These are phyloP conservation scores for Lochmaea crataegi DNA, from an alignment of 2,888 invertebrate species.

Conservation along the genomic window DNA sequence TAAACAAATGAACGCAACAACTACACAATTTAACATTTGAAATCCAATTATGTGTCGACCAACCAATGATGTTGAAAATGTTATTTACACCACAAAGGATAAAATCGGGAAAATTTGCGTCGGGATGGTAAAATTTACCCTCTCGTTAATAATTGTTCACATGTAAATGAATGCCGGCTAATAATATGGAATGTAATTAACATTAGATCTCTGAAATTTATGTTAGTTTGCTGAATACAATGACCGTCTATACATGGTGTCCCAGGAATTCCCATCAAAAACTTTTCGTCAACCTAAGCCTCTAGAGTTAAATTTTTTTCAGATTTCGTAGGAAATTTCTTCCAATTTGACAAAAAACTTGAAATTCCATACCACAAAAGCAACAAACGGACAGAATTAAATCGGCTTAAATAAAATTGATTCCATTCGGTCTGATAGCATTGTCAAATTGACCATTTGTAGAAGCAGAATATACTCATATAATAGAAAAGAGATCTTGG, in stretches of 20 bases:
- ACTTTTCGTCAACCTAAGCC: too few relatives aligned
- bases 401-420: slow-evolving; percentile 2
- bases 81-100: slow-evolving; percentile 34
- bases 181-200: background rate
- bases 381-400: background rate
- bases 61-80: slow-evolving; percentile 34
- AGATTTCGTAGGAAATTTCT: background rate
- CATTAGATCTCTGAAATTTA: background rate
- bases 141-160: background rate
- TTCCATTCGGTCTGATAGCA: background rate
- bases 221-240: background rate
- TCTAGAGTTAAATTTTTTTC: background rate
- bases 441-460: background rate
- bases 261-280: background rate
- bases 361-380: background rate
- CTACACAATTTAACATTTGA: slow-evolving; percentile 36
- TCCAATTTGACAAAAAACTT: background rate
- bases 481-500: background rate
- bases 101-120: slow-evolving; percentile 13
- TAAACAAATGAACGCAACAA: slow-evolving; percentile 26
- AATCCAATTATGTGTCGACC: slow-evolving; percentile 32
- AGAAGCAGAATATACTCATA: background rate
- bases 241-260: background rate
- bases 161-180: background rate
- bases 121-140: slow-evolving; percentile 8